Evolutionary conservation across 2,797 vertebrate species (phyloP).

Genomic region (Ctenochaetus hawaiiensis): DNA sequence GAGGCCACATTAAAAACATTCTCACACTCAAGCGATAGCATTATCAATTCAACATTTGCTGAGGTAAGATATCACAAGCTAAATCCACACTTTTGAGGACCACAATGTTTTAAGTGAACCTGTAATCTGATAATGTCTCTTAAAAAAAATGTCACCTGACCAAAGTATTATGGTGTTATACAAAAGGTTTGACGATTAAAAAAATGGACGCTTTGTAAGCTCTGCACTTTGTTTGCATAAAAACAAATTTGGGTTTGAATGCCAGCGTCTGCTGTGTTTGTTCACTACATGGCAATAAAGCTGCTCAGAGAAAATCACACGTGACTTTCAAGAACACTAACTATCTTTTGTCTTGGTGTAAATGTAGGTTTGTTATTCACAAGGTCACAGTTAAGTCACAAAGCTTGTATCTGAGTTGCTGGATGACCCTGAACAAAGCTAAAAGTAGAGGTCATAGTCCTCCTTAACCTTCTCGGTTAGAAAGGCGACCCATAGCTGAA

Average conservation of each 20-base stretch:
- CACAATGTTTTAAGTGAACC: slow-evolving; percentile 20
- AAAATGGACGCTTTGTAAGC: accelerated
- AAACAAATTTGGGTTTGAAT: not conserved
- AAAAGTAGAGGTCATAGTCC: not conserved
- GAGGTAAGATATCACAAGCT: slow-evolving; percentile 40
- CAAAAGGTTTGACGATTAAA: not conserved
- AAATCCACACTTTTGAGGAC: slow-evolving; percentile 23
- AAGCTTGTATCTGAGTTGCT: slow-evolving; percentile 12
- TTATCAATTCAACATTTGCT: slow-evolving; percentile 59
- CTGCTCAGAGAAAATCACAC: too few species aligned
- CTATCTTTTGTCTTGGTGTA: too few species aligned
- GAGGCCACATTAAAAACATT: slow-evolving; percentile 45
- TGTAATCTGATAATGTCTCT: slow-evolving; percentile 35
- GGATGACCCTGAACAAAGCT: slow-evolving; percentile 4
- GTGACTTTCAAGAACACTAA: too few species aligned
- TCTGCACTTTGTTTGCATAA: not conserved
- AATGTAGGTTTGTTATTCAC: not conserved
- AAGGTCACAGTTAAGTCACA: not conserved
- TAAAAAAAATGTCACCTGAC: slow-evolving; percentile 17
- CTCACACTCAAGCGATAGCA: slow-evolving; percentile 33
- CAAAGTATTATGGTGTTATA: slow-evolving; percentile 8
- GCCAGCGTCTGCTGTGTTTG: not conserved
- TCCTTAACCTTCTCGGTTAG: not conserved
- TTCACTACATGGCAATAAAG: not conserved
- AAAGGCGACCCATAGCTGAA: not conserved